These are phyloP conservation scores for Prionace glauca DNA, from an alignment of 2,797 vertebrate species.

Conservation along the genomic window DNA sequence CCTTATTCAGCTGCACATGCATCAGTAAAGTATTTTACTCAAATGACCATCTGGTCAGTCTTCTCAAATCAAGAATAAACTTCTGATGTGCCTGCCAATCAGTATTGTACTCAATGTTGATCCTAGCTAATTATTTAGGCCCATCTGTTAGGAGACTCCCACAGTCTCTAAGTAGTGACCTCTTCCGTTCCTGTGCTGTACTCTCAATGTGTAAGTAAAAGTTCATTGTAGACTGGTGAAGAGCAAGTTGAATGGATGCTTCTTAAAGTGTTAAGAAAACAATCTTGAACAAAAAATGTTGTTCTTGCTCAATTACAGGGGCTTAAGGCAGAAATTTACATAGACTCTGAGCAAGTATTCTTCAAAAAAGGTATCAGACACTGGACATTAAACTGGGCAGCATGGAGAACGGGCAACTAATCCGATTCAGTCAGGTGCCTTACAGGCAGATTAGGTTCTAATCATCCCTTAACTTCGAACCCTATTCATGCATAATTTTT, in stretches of 20 bases:
- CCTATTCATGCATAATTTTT: not conserved
- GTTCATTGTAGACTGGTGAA: not conserved
- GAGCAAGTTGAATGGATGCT: not conserved
- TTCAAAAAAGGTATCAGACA: not conserved
- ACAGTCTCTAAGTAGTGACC: not conserved
- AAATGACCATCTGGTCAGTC: slow-evolving; percentile 9
- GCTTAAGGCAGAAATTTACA: not conserved
- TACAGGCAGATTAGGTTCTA: no score
- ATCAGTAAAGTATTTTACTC: not conserved
- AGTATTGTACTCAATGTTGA: not conserved
- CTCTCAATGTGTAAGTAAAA: not conserved
- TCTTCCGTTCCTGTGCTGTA: not conserved
- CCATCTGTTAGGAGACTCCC: not conserved
- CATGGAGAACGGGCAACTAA: not conserved
- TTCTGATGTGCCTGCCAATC: slow-evolving; percentile 20
- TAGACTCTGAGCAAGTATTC: not conserved
- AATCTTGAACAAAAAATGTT: not conserved
- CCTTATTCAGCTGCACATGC: not conserved
- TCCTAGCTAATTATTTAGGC: not conserved
- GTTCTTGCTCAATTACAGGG: not conserved
- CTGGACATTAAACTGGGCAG: not conserved
- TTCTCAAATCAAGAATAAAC: slow-evolving; percentile 1
- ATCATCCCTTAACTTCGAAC: not conserved
- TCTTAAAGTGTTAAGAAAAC: not conserved
- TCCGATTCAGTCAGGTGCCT: not conserved